Evolutionary conservation across 2,888 invertebrate species (phyloP).

Genomic region (Nomada ferruginata): DNA sequence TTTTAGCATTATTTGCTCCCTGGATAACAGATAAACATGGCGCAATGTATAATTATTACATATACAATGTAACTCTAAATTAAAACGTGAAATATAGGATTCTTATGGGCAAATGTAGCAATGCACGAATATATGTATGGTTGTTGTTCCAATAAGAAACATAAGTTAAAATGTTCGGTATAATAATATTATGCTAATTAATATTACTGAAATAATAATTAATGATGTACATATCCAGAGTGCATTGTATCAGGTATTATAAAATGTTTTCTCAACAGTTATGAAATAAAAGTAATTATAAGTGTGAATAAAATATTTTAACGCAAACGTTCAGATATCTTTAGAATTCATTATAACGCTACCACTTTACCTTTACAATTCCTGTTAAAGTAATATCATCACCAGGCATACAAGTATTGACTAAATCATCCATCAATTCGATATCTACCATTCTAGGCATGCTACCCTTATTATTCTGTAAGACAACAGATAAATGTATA

Average conservation of each 20-base stretch:
- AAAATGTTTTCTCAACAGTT: too few relatives aligned
- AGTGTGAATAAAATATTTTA: not conserved
- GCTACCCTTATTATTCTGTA: slow-evolving; percentile 88
- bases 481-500: slow-evolving; percentile 18
- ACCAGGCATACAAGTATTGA: slow-evolving; percentile 93
- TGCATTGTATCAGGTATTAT: too few relatives aligned
- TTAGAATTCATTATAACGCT: not conserved
- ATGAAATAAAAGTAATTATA: not conserved
- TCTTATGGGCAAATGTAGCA: too few relatives aligned
- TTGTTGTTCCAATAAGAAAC: too few relatives aligned
- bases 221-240: too few relatives aligned
- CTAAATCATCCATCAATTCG: slow-evolving; percentile 92
- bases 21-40: slow-evolving; percentile 72
- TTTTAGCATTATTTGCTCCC: slow-evolving; percentile 86
- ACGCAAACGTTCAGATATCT: not conserved
- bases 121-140: too few relatives aligned
- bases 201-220: too few relatives aligned
- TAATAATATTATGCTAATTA: too few relatives aligned
- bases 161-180: too few relatives aligned
- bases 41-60: not conserved
- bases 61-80: not conserved
- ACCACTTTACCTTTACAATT: slow-evolving; percentile 89
- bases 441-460: slow-evolving; percentile 93
- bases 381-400: slow-evolving; percentile 95
- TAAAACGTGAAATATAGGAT: too few relatives aligned